Percentiles rank a stretch among this genome's conserved stretches.
Conservation (phyloP, 2,113 vertebrate genomes). For the Eurystomus gularis region DNA sequence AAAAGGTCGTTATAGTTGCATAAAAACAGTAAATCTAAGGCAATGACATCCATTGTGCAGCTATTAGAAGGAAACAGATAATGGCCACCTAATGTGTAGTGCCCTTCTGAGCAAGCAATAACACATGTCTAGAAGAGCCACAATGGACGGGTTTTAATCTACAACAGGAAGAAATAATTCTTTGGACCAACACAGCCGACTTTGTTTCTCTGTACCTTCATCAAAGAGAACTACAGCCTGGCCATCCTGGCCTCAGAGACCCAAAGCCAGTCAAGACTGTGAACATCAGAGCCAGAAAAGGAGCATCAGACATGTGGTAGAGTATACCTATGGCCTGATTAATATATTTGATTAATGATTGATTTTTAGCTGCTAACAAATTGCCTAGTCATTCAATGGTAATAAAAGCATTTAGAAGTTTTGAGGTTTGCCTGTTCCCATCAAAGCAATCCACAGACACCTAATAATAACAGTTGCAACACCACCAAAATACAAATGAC, state of each 20-base stretch:
- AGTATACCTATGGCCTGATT: fast-evolving
- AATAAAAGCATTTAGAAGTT: background rate
- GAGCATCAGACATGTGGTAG: background rate
- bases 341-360: background rate
- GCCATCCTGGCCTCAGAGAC: background rate
- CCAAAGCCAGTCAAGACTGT: background rate
- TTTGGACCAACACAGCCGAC: background rate
- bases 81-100: too few relatives aligned
- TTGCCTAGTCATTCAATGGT: background rate
- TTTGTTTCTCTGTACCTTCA: background rate
- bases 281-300: background rate
- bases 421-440: background rate
- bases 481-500: background rate
- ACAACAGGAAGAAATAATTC: background rate
- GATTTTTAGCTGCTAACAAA: background rate
- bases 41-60: background rate
- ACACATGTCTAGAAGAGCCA: fast-evolving
- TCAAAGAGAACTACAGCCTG: background rate
- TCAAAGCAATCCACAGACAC: background rate
- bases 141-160: background rate
- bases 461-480: background rate
- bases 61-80: background rate
- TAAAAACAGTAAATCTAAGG: background rate
- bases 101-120: background rate
- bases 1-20: background rate